Conservation (phyloP, 2,797 vertebrate genomes). For the Jordanella pulchra region DNA sequence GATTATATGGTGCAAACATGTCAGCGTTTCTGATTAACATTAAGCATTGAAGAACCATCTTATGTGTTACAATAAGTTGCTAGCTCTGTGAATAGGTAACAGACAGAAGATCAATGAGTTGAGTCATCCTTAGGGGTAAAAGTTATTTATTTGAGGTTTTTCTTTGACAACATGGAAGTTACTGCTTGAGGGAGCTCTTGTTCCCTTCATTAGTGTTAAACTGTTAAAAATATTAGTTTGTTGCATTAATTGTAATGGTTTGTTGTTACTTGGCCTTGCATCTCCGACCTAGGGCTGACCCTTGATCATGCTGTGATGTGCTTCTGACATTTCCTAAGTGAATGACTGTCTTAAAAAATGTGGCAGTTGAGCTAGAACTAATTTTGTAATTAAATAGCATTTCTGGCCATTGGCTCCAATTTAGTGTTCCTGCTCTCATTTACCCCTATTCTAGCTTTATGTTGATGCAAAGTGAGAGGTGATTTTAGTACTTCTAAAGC, state of each 20-base stretch:
- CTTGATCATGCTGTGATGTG: conserved; percentile 25
- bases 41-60: background rate
- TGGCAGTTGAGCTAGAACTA: conserved; percentile 17
- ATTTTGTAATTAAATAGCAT: conserved; percentile 18
- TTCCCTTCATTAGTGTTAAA: background rate
- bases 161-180: conserved; percentile 27
- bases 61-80: conserved; percentile 9
- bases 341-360: conserved; percentile 31
- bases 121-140: conserved; percentile 11
- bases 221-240: background rate
- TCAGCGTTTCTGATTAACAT: background rate
- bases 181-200: background rate
- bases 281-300: conserved; percentile 34
- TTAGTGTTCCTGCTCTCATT: conserved; percentile 29
- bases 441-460: conserved; percentile 16
- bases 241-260: background rate
- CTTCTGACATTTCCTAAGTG: conserved; percentile 10
- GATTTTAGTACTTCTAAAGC: conserved; percentile 12
- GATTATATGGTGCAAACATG: conserved; percentile 18
- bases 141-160: conserved; percentile 32
- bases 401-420: conserved; percentile 18
- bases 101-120: conserved; percentile 20
- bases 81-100: conserved; percentile 7
- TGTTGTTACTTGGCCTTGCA: conserved; percentile 22
- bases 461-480: background rate